phyloP scores from a whole-genome alignment of 2,888 invertebrate genomes.

The Phrixothrix hirtus region DNA sequence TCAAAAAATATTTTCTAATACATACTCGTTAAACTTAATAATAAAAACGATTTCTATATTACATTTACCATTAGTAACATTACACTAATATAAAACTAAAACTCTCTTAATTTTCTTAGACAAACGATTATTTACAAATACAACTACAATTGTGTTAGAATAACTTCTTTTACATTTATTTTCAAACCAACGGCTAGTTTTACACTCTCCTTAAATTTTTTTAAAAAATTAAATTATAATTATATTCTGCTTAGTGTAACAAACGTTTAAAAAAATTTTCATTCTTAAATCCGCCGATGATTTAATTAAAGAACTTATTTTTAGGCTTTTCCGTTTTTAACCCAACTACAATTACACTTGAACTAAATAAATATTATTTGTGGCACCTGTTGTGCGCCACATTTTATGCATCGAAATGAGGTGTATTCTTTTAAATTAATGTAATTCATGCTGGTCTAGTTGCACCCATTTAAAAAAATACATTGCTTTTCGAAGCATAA shows the following conservation, averaged over 20 bases:
- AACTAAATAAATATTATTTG: too few relatives aligned
- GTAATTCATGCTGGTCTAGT: too few relatives aligned
- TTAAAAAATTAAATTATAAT: not conserved
- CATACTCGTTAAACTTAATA: conserved; percentile 12
- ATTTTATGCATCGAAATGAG: too few relatives aligned
- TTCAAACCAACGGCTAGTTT: not conserved
- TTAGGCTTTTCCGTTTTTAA: too few relatives aligned
- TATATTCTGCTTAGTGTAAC: not conserved
- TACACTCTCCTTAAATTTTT: not conserved
- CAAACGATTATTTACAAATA: conserved; percentile 12
- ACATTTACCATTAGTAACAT: conserved; percentile 12
- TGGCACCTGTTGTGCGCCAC: too few relatives aligned
- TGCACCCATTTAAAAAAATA: too few relatives aligned
- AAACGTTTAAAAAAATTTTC: not conserved
- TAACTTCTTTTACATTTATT: not conserved
- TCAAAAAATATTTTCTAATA: conserved; percentile 22
- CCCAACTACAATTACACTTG: too few relatives aligned
- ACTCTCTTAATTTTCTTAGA: conserved; percentile 10
- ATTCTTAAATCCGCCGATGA: not conserved
- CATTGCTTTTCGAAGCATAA: too few relatives aligned
- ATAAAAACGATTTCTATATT: conserved; percentile 13
- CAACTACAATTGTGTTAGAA: conserved; percentile 2
- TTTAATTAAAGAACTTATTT: too few relatives aligned
- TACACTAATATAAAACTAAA: conserved; percentile 20
- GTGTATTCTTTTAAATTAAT: too few relatives aligned